Base-by-base conservation (phyloP, 2,888 invertebrate species). In the Agapostemon virescens region DNA sequence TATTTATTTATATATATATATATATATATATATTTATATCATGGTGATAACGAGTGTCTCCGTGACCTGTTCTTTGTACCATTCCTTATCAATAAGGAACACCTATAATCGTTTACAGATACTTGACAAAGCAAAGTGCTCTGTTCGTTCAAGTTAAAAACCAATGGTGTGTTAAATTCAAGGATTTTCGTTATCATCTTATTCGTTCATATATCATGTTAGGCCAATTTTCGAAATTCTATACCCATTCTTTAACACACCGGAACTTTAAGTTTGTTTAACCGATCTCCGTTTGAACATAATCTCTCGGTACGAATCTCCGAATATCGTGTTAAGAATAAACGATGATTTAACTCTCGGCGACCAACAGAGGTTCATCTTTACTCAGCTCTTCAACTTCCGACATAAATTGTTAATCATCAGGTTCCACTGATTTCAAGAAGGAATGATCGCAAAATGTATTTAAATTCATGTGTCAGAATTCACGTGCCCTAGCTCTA, bases 61-160 rank as follows among this genome's bases (percentile, higher is more conserved):
- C 45, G 61, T 68, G 58, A 77, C 33, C 66, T 74, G 78, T 69
- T 71, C 49, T 82, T 85, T 84, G 81, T 77, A 84, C 70, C 85
- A 84, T 85, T 68, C 76, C 80, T 82, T 70, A 74, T 84, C 82
- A 84, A 86, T 87, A 86, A 86, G 75, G 85, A 87, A 82, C 69
- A 30, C 72, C 70, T 63, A 40, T 33, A 20, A 33, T 38, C 15
- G 55, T 61, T 64, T 49, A 36, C 74, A 84, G 40, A 52, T 55
- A 75, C 38, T 30, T 68, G 33, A 42, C 63, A 11, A 36, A 78
- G 73, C 66, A 80, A 58, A 73, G 42, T 72, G 58, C 42, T 55
- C 7, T 26, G 0, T 33, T 61, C 2, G 3, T 55, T 66, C 58
- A 33, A 70, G n/a, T 40, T 36, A 17, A 33, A 45, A 69, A 55